A percentile compares a stretch with the other conserved stretches of the same genome.
Evolutionary conservation across 1,140 invertebrate species (phyloP).

Genomic region (Maniola jurtina): DNA sequence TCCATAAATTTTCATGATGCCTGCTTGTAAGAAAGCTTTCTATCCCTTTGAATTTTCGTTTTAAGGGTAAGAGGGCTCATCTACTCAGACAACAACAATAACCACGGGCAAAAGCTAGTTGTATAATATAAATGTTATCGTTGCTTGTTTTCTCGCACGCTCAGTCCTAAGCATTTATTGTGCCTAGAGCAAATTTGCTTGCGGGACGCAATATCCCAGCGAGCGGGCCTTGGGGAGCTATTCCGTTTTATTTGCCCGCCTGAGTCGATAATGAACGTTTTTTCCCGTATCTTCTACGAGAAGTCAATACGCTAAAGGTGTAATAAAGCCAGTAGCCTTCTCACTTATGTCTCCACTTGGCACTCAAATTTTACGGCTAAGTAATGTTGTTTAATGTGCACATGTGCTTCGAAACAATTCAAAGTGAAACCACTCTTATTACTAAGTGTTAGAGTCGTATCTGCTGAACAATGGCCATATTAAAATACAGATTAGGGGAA

Average conservation of each 20-base stretch:
- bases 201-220: constrained; percentile 68
- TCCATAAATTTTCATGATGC: too few species aligned
- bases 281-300: constrained; percentile 53
- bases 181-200: constrained; percentile 72
- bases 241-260: constrained; percentile 67
- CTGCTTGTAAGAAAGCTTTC: too few species aligned
- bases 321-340: constrained; percentile 50
- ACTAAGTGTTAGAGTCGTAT: constrained; percentile 6
- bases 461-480: not conserved
- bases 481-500: constrained; percentile 43
- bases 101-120: not conserved
- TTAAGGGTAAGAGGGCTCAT: too few species aligned
- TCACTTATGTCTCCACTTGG: constrained; percentile 39
- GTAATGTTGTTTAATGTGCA: constrained; percentile 45
- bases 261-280: constrained; percentile 72
- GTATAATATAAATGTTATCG: constrained; percentile 53
- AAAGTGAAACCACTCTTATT: constrained; percentile 12
- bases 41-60: too few species aligned
- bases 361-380: constrained; percentile 49
- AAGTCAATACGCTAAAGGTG: constrained; percentile 62
- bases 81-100: too few species aligned
- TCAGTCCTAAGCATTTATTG: constrained; percentile 66
- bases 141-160: constrained; percentile 56
- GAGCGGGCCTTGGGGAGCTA: constrained; percentile 61
- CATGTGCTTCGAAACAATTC: constrained; percentile 18